A percentile compares a stretch with the other conserved stretches of the same genome.
Evolutionary conservation across 2,888 invertebrate species (phyloP).

Genomic region (Priocnemis perturbator): DNA sequence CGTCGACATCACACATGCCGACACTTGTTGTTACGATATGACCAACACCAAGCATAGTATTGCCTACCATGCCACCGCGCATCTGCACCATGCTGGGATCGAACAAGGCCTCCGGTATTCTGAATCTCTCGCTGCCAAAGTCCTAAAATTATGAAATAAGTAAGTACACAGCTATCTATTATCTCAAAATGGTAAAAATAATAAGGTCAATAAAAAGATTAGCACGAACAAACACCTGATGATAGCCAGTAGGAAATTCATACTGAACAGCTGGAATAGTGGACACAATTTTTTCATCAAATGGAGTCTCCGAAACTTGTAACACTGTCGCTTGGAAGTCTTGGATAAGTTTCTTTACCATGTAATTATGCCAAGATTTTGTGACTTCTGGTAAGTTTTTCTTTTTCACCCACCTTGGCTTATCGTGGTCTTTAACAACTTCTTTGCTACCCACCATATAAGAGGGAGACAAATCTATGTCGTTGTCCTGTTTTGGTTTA

Average conservation of each 20-base stretch:
- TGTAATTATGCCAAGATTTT: constrained; percentile 95
- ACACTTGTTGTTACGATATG: constrained; percentile 92
- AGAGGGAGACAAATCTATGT: constrained; percentile 86
- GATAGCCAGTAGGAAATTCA: constrained; percentile 98
- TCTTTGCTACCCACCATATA: constrained; percentile 89
- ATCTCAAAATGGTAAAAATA: no score
- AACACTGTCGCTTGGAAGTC: constrained; percentile 83
- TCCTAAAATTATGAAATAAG: constrained; percentile 77
- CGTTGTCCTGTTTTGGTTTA: constrained; percentile 75
- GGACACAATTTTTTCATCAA: constrained; percentile 90
- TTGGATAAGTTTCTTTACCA: constrained; percentile 91
- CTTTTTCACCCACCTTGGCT: constrained; percentile 87
- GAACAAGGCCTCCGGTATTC: constrained; percentile 95
- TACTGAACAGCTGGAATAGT: constrained; percentile 95
- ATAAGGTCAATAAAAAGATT: background rate
- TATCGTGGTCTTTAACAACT: constrained; percentile 91
- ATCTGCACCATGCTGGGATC: constrained; percentile 82
- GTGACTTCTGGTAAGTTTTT: constrained; percentile 89
- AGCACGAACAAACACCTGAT: constrained; percentile 77
- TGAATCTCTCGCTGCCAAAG: constrained; percentile 94
- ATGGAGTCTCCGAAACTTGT: constrained; percentile 93
- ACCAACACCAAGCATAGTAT: constrained; percentile 92
- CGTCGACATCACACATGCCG: constrained; percentile 98
- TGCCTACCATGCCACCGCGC: constrained; percentile 77
- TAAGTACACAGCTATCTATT: background rate